These are phyloP conservation scores for Drosophila prostipennis DNA, from an alignment of 2,888 invertebrate species.

Conservation along the genomic window DNA sequence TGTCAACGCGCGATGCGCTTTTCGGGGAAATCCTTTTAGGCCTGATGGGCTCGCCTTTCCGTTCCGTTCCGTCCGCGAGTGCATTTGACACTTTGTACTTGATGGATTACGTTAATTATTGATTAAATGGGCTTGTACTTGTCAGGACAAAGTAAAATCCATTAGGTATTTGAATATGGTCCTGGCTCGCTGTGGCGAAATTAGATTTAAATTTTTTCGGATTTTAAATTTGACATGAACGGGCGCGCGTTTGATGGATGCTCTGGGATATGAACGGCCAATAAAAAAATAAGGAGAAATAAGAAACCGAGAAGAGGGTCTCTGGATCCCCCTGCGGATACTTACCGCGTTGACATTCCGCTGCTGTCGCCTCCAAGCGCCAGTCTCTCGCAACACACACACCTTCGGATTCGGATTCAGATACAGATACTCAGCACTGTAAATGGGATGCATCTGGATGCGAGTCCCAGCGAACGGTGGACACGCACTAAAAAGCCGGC, in stretches of 20 bases:
- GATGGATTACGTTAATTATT: conserved; percentile 84
- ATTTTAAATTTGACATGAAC: conserved; percentile 70
- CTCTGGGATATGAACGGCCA: background rate
- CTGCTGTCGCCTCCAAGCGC: conserved; percentile 67
- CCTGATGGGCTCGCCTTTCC: conserved; percentile 22
- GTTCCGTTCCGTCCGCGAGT: conserved; percentile 70
- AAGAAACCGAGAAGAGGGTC: conserved; percentile 14
- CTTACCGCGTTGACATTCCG: conserved; percentile 63
- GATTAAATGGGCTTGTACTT: conserved; percentile 81
- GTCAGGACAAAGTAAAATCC: conserved; percentile 69
- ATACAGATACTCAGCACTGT: conserved; percentile 12
- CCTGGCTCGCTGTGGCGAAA: conserved; percentile 40
- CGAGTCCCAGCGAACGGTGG: conserved; percentile 38
- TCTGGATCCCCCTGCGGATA: conserved; percentile 17
- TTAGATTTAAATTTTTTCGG: conserved; percentile 70
- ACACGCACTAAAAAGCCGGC: conserved; percentile 59
- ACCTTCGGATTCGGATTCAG: background rate
- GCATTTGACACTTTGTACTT: conserved; percentile 84
- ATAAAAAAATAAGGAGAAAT: background rate
- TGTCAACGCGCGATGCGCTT: conserved; percentile 63
- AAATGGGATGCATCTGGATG: conserved; percentile 36
- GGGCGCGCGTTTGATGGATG: conserved; percentile 62
- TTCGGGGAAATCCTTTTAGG: conserved; percentile 52
- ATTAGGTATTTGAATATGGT: conserved; percentile 67
- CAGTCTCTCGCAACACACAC: conserved; percentile 16